Conservation (phyloP, 1,140 invertebrate genomes). For the Dendroctonus valens region DNA sequence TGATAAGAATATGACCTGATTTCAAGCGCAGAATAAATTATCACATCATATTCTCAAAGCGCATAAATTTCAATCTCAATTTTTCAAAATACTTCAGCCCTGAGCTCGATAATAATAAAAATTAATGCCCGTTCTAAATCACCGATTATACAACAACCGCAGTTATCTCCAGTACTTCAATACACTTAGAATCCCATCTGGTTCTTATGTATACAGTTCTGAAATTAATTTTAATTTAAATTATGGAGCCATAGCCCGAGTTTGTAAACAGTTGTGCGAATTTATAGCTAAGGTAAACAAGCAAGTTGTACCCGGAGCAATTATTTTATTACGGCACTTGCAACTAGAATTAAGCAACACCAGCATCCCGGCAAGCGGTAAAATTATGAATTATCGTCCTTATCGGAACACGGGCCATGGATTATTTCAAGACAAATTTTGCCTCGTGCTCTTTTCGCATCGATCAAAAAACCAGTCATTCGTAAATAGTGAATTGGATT, state of each 20-base stretch:
- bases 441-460: no score
- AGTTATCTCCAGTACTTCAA: slow-evolving; percentile 12
- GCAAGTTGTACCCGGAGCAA: slow-evolving; percentile 24
- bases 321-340: slow-evolving; percentile 24
- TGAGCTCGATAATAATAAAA: no score
- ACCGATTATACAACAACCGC: no score
- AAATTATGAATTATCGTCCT: slow-evolving; percentile 19
- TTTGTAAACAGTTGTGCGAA: slow-evolving; percentile 24
- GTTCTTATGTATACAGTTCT: slow-evolving; percentile 18
- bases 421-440: no score
- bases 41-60: no score
- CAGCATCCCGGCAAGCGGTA: not conserved
- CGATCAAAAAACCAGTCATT: no score
- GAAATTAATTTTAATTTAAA: slow-evolving; percentile 28
- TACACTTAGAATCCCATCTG: slow-evolving; percentile 21
- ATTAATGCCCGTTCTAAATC: no score
- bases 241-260: slow-evolving; percentile 20
- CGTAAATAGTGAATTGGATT: no score
- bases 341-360: slow-evolving; percentile 11
- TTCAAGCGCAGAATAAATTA: no score
- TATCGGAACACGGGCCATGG: not conserved
- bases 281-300: slow-evolving; percentile 30
- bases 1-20: no score
- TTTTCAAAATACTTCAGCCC: no score
- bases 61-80: no score